Evolutionary conservation across 1,140 invertebrate species (phyloP).

Genomic region (Aradophagus sp.): DNA sequence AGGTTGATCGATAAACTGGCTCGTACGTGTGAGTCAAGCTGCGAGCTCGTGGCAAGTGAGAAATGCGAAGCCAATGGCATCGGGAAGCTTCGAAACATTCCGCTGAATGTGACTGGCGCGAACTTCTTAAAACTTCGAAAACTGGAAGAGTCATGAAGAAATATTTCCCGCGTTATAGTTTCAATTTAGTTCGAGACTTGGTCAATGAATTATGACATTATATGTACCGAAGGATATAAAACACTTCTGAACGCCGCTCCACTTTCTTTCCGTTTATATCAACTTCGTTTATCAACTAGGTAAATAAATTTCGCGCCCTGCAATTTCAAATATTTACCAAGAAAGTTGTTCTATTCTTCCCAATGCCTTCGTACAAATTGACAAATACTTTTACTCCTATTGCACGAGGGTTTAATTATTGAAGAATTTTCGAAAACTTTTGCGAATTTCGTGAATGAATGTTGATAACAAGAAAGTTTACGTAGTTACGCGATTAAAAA

Average conservation of each 20-base stretch:
- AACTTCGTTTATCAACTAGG: slow-evolving; percentile 45
- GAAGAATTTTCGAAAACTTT: slow-evolving; percentile 13
- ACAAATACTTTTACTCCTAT: slow-evolving; percentile 3
- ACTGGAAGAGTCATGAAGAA: slow-evolving; percentile 56
- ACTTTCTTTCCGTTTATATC: slow-evolving; percentile 30
- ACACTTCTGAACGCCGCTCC: slow-evolving; percentile 38
- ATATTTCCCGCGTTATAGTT: slow-evolving; percentile 53
- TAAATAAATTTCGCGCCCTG: slow-evolving; percentile 35
- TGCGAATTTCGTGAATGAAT: slow-evolving; percentile 16
- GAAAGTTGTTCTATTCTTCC: background rate
- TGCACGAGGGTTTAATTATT: slow-evolving; percentile 29
- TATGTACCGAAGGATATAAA: slow-evolving; percentile 50
- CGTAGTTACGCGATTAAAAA: slow-evolving; percentile 43
- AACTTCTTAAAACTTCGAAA: slow-evolving; percentile 48
- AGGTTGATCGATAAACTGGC: slow-evolving; percentile 23
- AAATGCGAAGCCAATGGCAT: slow-evolving; percentile 27
- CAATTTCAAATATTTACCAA: background rate
- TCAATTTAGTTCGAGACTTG: slow-evolving; percentile 55
- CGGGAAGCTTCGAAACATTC: slow-evolving; percentile 36
- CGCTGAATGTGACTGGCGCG: slow-evolving; percentile 34
- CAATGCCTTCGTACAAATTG: background rate
- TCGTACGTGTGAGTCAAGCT: too few relatives aligned
- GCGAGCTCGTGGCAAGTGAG: slow-evolving; percentile 9
- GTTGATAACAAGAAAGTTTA: slow-evolving; percentile 7
- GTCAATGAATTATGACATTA: slow-evolving; percentile 54